Percentiles rank a stretch among this genome's conserved stretches.
Evolutionary conservation across 2,113 vertebrate species (phyloP).

Genomic region (Nesogale talazaci): DNA sequence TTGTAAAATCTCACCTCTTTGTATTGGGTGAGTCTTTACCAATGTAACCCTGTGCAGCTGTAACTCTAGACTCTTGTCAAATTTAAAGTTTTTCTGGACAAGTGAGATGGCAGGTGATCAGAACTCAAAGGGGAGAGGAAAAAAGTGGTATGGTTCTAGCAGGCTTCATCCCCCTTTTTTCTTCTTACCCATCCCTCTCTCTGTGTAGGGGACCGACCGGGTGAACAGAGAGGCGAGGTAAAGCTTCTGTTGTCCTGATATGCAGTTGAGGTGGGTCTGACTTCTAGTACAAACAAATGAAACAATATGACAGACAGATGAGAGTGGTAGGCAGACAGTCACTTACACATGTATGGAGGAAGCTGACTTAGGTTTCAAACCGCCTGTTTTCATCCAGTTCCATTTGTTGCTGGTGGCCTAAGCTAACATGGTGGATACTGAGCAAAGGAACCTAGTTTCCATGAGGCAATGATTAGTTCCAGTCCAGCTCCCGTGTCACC

Average conservation of each 20-base stretch:
- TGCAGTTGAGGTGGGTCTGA: too few relatives aligned
- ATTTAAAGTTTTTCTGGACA: background rate
- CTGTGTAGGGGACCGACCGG: background rate
- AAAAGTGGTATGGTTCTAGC: background rate
- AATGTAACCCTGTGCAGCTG: background rate
- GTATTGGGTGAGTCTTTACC: too few relatives aligned
- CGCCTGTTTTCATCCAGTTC: background rate
- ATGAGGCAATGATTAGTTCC: background rate
- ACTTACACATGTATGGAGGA: background rate
- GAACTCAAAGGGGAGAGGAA: background rate
- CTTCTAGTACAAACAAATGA: too few relatives aligned
- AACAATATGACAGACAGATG: too few relatives aligned
- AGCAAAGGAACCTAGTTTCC: background rate
- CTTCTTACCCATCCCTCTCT: background rate
- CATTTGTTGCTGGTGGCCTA: background rate
- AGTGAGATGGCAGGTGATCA: background rate
- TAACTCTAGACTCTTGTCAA: background rate
- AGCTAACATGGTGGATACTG: background rate
- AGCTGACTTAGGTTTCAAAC: background rate
- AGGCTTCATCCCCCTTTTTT: background rate
- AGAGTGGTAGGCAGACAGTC: too few relatives aligned
- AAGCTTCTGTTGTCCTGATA: background rate
- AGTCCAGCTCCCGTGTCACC: background rate
- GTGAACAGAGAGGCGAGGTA: too few relatives aligned
- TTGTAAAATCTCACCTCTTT: too few relatives aligned